Evolutionary conservation across 2,113 vertebrate genomes (phyloP).

Genomic region (Poeciliopsis turrubarensis): DNA sequence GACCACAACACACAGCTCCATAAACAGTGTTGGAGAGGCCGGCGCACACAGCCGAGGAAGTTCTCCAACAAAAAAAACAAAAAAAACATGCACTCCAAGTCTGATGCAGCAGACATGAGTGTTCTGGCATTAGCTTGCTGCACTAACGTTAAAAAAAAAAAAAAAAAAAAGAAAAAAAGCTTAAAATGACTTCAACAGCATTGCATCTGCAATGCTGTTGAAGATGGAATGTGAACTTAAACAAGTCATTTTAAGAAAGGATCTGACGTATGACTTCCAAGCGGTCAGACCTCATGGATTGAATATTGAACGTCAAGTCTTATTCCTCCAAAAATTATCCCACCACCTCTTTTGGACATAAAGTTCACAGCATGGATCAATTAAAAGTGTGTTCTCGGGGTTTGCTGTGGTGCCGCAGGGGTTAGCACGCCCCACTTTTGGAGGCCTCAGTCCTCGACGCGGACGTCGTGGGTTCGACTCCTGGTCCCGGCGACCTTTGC

Average conservation of each 20-base stretch:
- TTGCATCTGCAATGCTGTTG: neutral
- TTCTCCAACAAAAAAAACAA: neutral
- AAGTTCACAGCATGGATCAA: too few species aligned
- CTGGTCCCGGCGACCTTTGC: too few species aligned
- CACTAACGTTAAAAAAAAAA: neutral
- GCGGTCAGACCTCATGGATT: too few species aligned
- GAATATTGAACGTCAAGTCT: too few species aligned
- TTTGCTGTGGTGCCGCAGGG: too few species aligned
- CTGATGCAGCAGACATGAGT: neutral
- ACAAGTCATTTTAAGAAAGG: neutral
- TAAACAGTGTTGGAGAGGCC: slow-evolving; percentile 57
- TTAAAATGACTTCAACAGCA: neutral
- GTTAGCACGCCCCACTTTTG: too few species aligned
- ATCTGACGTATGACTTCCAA: neutral
- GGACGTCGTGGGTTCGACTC: too few species aligned
- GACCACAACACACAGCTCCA: slow-evolving; percentile 63
- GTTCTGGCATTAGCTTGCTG: neutral
- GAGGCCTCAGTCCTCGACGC: too few species aligned
- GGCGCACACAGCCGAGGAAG: slow-evolving; percentile 7
- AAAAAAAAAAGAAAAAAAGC: neutral
- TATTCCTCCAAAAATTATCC: too few species aligned
- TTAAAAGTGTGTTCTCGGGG: too few species aligned
- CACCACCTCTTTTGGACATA: too few species aligned
- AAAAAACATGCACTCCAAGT: neutral
- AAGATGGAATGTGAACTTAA: neutral